Evolutionary conservation across 2,797 vertebrate species (phyloP).

Genomic region (Coracias cyanogaster): DNA sequence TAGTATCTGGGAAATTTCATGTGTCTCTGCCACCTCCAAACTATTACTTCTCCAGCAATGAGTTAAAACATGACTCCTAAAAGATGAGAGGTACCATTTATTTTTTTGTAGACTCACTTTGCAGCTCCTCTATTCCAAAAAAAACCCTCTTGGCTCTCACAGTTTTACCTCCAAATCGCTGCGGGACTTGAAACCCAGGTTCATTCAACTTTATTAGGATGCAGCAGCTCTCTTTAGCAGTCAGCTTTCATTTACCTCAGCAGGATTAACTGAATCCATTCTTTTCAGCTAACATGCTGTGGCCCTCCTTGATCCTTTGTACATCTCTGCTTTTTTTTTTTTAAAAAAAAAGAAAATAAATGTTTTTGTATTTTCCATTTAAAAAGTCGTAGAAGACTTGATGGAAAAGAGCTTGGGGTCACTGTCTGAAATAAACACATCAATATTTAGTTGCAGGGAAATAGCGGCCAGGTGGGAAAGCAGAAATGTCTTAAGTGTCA

Average conservation of each 20-base stretch:
- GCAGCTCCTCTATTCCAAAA: not conserved
- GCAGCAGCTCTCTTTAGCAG: not conserved
- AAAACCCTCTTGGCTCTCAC: not conserved
- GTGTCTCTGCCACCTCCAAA: not conserved
- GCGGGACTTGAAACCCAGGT: not conserved
- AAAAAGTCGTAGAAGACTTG: not conserved
- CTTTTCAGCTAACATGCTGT: slow-evolving; percentile 8
- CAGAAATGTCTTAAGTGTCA: not conserved
- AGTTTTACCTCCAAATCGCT: slow-evolving; percentile 15
- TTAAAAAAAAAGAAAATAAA: not conserved
- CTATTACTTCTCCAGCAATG: not conserved
- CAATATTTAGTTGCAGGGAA: not conserved
- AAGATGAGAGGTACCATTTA: not conserved
- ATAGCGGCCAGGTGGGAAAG: not conserved
- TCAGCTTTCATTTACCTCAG: slow-evolving; percentile 26
- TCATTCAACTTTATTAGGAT: not conserved
- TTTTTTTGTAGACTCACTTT: not conserved
- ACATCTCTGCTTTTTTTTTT: not conserved
- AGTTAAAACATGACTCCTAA: not conserved
- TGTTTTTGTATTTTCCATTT: not conserved
- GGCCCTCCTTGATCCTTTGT: slow-evolving; percentile 13
- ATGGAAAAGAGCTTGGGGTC: not conserved
- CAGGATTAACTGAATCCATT: slow-evolving; percentile 25
- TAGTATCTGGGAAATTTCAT: not conserved
- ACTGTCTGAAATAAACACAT: slow-evolving; percentile 5